phyloP scores from a whole-genome alignment of 2,797 vertebrate genomes.

The Furcifer pardalis region DNA sequence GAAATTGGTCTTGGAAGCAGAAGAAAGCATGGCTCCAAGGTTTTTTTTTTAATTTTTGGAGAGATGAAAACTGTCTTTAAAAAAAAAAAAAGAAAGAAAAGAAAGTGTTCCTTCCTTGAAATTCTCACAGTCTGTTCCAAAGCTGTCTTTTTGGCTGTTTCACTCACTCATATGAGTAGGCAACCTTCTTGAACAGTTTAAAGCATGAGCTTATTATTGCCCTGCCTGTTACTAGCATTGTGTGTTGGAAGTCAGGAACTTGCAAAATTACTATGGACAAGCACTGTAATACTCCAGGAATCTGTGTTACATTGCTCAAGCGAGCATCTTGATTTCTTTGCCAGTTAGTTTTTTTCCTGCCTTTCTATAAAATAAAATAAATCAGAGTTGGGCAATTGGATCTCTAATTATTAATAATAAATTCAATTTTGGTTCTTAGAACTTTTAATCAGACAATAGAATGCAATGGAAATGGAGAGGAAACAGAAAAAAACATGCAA shows the following conservation, averaged over 20 bases:
- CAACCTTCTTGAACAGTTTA: neutral
- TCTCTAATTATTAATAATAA: no score
- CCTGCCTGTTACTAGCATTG: neutral
- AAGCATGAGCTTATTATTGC: neutral
- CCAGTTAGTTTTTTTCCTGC: neutral
- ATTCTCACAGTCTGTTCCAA: constrained; percentile 18
- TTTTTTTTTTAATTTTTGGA: neutral
- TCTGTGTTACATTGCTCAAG: neutral
- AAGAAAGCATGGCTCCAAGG: neutral
- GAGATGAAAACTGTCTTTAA: neutral
- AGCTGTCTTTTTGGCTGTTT: neutral
- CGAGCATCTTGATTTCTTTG: neutral
- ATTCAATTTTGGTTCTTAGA: no score
- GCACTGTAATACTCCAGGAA: neutral
- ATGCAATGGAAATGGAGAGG: no score
- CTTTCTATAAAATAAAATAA: neutral
- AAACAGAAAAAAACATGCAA: no score
- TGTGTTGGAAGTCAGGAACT: neutral
- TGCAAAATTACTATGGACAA: neutral
- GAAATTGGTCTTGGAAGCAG: neutral
- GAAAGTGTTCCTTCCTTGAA: neutral
- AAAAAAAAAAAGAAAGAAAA: no score
- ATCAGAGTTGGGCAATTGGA: no score
- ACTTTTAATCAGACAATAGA: no score
- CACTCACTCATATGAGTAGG: constrained; percentile 2